Conservation (phyloP, 1,140 invertebrate genomes). For the Scaptomyza montana region DNA sequence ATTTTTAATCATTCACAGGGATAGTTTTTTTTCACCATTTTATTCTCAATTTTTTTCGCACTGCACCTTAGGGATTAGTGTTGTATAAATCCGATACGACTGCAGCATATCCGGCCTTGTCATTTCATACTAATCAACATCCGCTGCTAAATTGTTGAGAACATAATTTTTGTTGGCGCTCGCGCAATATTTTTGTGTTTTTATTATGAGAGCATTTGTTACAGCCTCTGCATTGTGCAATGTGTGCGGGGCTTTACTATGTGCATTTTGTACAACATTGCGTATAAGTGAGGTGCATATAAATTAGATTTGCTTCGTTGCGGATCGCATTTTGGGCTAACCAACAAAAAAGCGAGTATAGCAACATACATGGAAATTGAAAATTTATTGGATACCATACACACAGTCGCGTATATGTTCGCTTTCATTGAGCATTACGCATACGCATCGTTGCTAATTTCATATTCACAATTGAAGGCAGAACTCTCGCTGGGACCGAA, state of each 20-base stretch:
- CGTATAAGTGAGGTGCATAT: conserved; percentile 77
- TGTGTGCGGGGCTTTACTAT: conserved; percentile 18
- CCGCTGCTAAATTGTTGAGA: conserved; percentile 42
- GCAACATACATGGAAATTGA: conserved; percentile 60
- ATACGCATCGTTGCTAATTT: conserved; percentile 78
- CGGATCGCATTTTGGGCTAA: conserved; percentile 19
- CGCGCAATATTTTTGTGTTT: conserved; percentile 47
- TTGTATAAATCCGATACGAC: conserved; percentile 39
- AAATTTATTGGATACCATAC: conserved; percentile 66
- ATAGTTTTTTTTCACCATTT: too few species aligned
- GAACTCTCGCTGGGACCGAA: conserved; percentile 30
- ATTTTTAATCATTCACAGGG: too few species aligned
- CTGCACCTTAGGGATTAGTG: background rate
- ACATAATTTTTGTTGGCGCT: conserved; percentile 40
- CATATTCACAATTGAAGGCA: conserved; percentile 67
- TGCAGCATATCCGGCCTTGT: conserved; percentile 62
- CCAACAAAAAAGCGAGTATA: conserved; percentile 5
- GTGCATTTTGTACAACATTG: conserved; percentile 46
- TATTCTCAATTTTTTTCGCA: too few species aligned
- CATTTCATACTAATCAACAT: conserved; percentile 79
- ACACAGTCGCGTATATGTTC: background rate
- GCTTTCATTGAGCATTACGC: conserved; percentile 62
- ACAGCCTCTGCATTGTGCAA: conserved; percentile 66
- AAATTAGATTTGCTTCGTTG: conserved; percentile 72
- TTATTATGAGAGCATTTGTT: conserved; percentile 58